Base-by-base conservation (phyloP, 2,888 invertebrate genomes). In the Ceriagrion tenellum region DNA sequence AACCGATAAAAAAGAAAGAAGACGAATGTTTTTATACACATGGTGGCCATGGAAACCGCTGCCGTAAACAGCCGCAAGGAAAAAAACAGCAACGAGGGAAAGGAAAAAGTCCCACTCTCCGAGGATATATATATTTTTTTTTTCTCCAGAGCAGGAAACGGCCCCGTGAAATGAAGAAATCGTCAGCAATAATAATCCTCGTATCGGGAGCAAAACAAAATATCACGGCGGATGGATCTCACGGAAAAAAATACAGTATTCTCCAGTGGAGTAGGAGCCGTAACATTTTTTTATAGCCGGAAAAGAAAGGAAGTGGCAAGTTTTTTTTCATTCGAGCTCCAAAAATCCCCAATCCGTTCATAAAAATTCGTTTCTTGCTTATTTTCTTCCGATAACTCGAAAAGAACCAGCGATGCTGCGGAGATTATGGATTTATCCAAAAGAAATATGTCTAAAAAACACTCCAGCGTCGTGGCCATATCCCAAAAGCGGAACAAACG, bases 111-210 rank as follows among this genome's bases (percentile, higher is more conserved):
- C 16, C 16, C 16, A 6, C 81, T 16, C 26, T n/a, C 16, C 35
- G 13, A 69, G n/a, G n/a, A 47, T 47, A 47, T 47, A 47, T n/a
- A n/a, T 56, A 56, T 56, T 56, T 56, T n/a, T n/a, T 59, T 30
- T 35, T 81, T 35, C 35, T 16, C 81, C 35, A 81, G 35, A 35
- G 30, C 81, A 81, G 81, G 81, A 81, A 35, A 81, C 81, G 81
- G 81, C 81, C 16, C 81, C 81, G 35, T 81, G 81, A 35, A 81
- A 81, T 81, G 81, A 81, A 81, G 81, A 81, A 81, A 81, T 81
- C 81, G 30, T 81, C 81, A 81, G 81, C 81, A 81, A 81, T 81
- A 81, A 81, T 81, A 81, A 81, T 81, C 35, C 81, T 81, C 81
- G 81, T 81, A 81, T 81, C 81, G 81, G 35, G 81, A 81, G 81